A percentile compares a stretch with the other conserved stretches of the same genome.
phyloP scores from a whole-genome alignment of 1,140 invertebrate species.

The Homarus americanus region DNA sequence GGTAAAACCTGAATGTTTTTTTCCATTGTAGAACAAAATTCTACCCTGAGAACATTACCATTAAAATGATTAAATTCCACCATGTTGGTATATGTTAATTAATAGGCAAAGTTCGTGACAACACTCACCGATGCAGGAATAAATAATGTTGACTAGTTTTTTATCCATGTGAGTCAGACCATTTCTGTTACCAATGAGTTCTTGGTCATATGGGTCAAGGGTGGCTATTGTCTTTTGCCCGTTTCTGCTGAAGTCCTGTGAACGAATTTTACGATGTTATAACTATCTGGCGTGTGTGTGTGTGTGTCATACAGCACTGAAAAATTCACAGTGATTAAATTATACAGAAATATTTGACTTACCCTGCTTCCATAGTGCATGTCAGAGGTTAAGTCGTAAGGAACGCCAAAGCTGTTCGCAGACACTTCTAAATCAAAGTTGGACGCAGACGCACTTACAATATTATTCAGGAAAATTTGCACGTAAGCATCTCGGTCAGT shows the following conservation, averaged over 20 bases:
- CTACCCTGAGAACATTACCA: too few relatives aligned
- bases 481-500: conserved; percentile 78
- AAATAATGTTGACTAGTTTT: conserved; percentile 10
- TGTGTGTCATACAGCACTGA: too few relatives aligned
- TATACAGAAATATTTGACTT: too few relatives aligned
- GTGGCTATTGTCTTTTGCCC: conserved; percentile 15
- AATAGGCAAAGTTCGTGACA: too few relatives aligned
- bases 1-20: too few relatives aligned
- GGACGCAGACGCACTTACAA: conserved; percentile 16
- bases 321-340: too few relatives aligned
- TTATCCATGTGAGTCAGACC: not conserved
- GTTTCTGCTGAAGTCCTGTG: conserved; percentile 10
- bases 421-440: conserved; percentile 44
- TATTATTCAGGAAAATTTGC: conserved; percentile 77
- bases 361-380: conserved; percentile 72
- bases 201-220: not conserved
- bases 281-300: too few relatives aligned
- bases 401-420: conserved; percentile 25
- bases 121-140: conserved; percentile 10
- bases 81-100: too few relatives aligned
- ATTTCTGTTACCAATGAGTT: not conserved
- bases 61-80: too few relatives aligned
- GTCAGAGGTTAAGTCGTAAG: conserved; percentile 69
- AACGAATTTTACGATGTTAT: too few relatives aligned
- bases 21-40: too few relatives aligned